A percentile compares a stretch with the other conserved stretches of the same genome.
phyloP scores from a whole-genome alignment of 2,113 vertebrate species.

The Pygoscelis antarcticus region DNA sequence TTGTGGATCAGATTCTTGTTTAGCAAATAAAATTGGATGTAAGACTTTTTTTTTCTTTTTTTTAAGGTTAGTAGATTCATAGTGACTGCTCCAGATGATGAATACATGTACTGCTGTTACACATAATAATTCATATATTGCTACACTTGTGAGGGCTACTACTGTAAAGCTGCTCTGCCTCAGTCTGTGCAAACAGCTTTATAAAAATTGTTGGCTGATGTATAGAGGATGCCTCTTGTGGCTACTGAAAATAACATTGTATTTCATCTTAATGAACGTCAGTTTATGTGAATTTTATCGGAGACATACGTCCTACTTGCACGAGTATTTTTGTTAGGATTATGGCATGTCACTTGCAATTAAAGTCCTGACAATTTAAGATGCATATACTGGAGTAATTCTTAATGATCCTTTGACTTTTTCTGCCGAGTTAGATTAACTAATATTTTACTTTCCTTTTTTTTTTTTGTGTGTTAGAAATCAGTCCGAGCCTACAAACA shows the following conservation, averaged over 20 bases:
- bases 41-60: not conserved
- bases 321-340: not conserved
- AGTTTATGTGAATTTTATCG: not conserved
- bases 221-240: not conserved
- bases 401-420: not conserved
- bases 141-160: not conserved
- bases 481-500: conserved; percentile 78
- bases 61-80: not conserved
- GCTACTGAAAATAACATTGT: not conserved
- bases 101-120: not conserved
- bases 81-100: not conserved
- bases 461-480: conserved; percentile 56
- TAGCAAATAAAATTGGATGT: not conserved
- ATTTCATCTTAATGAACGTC: not conserved
- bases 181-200: not conserved
- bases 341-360: not conserved
- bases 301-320: not conserved
- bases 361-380: not conserved
- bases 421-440: not conserved
- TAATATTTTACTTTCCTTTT: not conserved
- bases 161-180: not conserved
- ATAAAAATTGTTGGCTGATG: not conserved
- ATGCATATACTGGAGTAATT: not conserved
- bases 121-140: not conserved
- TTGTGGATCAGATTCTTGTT: not conserved